These are phyloP conservation scores for Salminus brasiliensis DNA, from an alignment of 2,113 vertebrate species.

Conservation along the genomic window DNA sequence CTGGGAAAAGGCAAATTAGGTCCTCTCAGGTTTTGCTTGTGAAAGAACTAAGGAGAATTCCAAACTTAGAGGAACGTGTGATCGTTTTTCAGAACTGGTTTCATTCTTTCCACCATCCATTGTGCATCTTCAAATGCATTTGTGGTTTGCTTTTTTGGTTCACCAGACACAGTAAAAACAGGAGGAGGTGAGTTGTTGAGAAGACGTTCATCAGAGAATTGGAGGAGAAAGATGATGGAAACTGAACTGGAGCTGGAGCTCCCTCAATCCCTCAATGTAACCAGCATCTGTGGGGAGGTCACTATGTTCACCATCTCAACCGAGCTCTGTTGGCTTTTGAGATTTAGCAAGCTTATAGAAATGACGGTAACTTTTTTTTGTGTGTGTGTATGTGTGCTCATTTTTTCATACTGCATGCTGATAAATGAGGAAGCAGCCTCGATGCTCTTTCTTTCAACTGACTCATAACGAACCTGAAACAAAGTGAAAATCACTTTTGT, in stretches of 20 bases:
- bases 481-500: constrained; percentile 51
- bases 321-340: constrained; percentile 7
- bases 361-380: constrained; percentile 7
- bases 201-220: neutral
- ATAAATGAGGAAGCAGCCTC: constrained; percentile 31
- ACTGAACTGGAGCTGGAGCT: neutral
- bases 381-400: constrained; percentile 29
- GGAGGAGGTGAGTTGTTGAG: neutral
- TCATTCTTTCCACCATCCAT: neutral
- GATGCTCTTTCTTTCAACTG: constrained; percentile 47
- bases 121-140: neutral
- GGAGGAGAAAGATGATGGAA: neutral
- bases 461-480: constrained; percentile 54
- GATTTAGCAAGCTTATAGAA: constrained; percentile 3
- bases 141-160: neutral
- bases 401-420: constrained; percentile 44
- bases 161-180: neutral
- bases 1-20: neutral
- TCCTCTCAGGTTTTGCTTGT: neutral
- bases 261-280: too few species aligned
- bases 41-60: neutral
- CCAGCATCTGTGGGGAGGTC: too few species aligned
- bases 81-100: neutral
- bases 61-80: neutral
- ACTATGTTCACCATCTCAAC: constrained; percentile 7